A percentile compares a stretch with the other conserved stretches of the same genome.
phyloP scores from a whole-genome alignment of 1,140 invertebrate species.

The Luehdorfia chinensis region DNA sequence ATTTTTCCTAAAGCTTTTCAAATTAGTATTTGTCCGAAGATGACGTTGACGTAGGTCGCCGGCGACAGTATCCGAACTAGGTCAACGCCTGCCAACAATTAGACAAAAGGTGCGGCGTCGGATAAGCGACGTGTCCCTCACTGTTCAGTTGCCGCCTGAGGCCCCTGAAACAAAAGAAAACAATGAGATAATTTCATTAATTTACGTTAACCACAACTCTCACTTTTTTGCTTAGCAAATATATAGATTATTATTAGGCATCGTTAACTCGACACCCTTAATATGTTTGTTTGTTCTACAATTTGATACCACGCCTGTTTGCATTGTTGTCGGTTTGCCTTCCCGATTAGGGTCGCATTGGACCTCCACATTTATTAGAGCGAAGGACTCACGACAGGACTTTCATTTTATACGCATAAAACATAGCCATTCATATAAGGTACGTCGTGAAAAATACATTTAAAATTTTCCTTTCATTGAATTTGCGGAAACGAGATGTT shows the following conservation, averaged over 20 bases:
- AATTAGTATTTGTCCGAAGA: slow-evolving; percentile 47
- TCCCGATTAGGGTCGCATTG: slow-evolving; percentile 70
- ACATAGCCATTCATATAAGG: slow-evolving; percentile 30
- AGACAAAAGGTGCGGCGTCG: slow-evolving; percentile 70
- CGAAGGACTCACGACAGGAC: slow-evolving; percentile 64
- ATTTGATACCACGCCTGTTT: slow-evolving; percentile 70
- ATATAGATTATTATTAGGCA: slow-evolving; percentile 67
- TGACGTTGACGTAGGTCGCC: slow-evolving; percentile 50
- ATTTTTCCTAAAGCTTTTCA: slow-evolving; percentile 18
- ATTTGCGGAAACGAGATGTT: too few species aligned
- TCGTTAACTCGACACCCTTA: slow-evolving; percentile 61
- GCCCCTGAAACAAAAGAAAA: slow-evolving; percentile 65
- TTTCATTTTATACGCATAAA: slow-evolving; percentile 69
- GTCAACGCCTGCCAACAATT: slow-evolving; percentile 52
- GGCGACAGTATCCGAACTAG: slow-evolving; percentile 63
- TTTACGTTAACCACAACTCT: slow-evolving; percentile 46
- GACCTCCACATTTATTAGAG: slow-evolving; percentile 72
- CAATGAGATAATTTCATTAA: slow-evolving; percentile 66
- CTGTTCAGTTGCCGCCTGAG: slow-evolving; percentile 55
- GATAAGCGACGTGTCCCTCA: slow-evolving; percentile 66
- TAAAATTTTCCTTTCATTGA: slow-evolving; percentile 46
- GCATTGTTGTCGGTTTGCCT: slow-evolving; percentile 69
- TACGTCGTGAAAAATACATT: too few species aligned
- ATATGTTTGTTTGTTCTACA: slow-evolving; percentile 71
- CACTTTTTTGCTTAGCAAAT: slow-evolving; percentile 50